These are phyloP conservation scores for Leptinotarsa lineolata DNA, from an alignment of 1,140 invertebrate genomes.

Conservation along the genomic window DNA sequence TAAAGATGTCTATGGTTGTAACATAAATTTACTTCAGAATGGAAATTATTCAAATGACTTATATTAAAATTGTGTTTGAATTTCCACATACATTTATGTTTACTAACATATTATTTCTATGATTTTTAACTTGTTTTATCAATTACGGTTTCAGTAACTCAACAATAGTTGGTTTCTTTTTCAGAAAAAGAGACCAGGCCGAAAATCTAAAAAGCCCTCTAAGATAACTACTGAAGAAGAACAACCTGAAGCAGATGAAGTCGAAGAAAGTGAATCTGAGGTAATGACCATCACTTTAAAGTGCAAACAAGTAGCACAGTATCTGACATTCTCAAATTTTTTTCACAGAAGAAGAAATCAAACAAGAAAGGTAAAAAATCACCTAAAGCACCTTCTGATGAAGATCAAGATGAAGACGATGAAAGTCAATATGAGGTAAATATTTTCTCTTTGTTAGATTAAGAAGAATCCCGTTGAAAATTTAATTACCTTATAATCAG, in stretches of 20 bases:
- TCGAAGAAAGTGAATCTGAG: conserved; percentile 9
- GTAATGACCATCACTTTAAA: neutral
- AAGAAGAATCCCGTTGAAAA: neutral
- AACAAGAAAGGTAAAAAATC: conserved; percentile 8
- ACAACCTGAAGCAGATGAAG: conserved; percentile 2
- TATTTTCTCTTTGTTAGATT: neutral
- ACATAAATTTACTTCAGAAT: no score
- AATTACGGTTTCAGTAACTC: no score
- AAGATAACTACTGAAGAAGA: neutral
- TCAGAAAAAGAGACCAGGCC: conserved; percentile 14
- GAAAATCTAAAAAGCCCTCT: conserved; percentile 3
- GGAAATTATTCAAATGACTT: no score
- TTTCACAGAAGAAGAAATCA: neutral
- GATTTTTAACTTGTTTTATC: no score
- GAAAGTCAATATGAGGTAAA: conserved; percentile 25
- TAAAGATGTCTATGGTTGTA: no score
- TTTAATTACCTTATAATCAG: neutral
- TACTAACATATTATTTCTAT: no score
- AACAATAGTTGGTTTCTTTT: no score
- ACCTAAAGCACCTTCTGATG: neutral
- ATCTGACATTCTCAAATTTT: no score
- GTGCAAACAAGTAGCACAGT: no score
- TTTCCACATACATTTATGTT: no score
- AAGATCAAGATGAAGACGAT: conserved; percentile 11
- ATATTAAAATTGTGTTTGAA: no score